These are phyloP conservation scores for Crotalus helleri DNA, from an alignment of 2,113 vertebrate species.

Conservation along the genomic window DNA sequence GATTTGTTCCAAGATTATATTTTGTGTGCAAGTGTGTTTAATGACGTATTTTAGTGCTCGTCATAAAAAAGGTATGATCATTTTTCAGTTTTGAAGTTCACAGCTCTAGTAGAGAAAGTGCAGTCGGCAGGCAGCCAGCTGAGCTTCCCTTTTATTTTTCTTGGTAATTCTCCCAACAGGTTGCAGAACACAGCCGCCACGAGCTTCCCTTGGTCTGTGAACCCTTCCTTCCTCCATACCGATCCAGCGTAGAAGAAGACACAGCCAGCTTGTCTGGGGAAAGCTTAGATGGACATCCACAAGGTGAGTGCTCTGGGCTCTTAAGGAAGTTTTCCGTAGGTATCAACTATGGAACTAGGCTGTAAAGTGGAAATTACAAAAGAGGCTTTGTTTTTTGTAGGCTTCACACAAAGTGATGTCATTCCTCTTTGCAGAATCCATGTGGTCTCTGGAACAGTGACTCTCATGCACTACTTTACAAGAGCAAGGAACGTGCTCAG, in stretches of 20 bases:
- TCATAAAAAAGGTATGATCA: background rate
- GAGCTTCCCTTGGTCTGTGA: slow-evolving; percentile 68
- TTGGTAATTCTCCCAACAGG: slow-evolving; percentile 44
- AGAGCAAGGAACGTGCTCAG: background rate
- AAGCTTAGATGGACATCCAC: slow-evolving; percentile 83
- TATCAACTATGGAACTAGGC: rapidly evolving
- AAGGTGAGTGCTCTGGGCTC: slow-evolving; percentile 70
- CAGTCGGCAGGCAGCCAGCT: background rate
- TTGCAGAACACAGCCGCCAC: slow-evolving; percentile 67
- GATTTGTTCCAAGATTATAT: background rate
- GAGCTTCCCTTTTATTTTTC: background rate
- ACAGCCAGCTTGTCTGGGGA: slow-evolving; percentile 83
- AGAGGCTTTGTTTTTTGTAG: background rate
- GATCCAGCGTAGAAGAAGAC: slow-evolving; percentile 83
- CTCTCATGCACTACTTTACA: background rate
- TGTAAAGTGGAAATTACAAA: background rate
- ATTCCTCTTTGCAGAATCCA: background rate
- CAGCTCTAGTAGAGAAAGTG: background rate
- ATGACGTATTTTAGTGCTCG: background rate
- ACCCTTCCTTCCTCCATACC: slow-evolving; percentile 57
- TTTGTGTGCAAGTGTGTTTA: background rate
- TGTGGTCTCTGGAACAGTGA: background rate
- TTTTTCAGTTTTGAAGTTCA: background rate
- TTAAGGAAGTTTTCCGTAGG: background rate
- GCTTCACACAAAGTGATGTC: background rate